Conservation (phyloP, 2,797 vertebrate species). For the Thamnophis elegans region DNA sequence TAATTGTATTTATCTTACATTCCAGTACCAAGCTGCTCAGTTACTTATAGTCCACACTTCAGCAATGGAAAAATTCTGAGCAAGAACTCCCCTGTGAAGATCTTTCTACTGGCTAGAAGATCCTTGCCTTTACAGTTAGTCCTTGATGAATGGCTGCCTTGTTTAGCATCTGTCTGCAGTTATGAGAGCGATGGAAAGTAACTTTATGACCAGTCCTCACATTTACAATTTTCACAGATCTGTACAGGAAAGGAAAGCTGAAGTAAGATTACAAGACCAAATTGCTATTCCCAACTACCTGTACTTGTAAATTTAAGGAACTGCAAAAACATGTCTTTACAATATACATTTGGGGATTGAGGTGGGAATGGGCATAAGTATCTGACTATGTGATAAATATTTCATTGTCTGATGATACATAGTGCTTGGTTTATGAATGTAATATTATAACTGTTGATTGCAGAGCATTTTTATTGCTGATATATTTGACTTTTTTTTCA, state of each 20-base stretch:
- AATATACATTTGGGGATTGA: background rate
- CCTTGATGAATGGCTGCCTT: background rate
- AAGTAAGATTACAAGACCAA: background rate
- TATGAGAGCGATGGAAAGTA: background rate
- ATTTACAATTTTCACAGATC: background rate
- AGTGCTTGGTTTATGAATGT: background rate
- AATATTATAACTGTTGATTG: background rate
- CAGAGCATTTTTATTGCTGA: background rate
- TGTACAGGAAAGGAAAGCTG: background rate
- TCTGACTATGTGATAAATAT: background rate
- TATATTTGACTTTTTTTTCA: background rate
- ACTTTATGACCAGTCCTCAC: background rate
- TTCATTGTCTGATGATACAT: background rate
- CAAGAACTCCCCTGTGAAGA: background rate
- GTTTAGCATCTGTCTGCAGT: background rate
- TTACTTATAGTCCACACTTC: background rate
- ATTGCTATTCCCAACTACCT: background rate
- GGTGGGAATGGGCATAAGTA: background rate
- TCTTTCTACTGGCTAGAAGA: background rate
- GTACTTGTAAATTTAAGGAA: background rate
- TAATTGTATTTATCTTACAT: background rate
- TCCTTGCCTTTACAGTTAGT: background rate
- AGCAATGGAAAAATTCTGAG: background rate
- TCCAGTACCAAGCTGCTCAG: background rate
- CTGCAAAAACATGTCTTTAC: background rate